These are phyloP conservation scores for Mesoligia furuncula DNA, from an alignment of 2,888 invertebrate species.

Conservation along the genomic window DNA sequence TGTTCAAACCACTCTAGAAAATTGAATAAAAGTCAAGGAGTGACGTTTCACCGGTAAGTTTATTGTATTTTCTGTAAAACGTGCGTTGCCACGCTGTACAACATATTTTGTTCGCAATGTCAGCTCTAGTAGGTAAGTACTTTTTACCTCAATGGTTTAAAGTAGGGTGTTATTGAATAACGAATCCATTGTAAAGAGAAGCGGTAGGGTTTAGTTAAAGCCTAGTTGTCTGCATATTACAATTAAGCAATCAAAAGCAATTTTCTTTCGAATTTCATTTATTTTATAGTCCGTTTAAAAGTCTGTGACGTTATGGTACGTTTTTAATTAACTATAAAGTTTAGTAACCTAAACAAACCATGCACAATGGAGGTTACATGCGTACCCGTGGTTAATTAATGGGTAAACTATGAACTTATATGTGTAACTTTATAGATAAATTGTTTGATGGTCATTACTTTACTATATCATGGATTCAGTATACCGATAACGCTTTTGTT, in stretches of 20 bases:
- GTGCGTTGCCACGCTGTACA: no score
- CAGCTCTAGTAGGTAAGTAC: no score
- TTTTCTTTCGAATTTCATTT: background rate
- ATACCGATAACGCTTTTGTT: background rate
- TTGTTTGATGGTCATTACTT: background rate
- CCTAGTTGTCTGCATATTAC: background rate
- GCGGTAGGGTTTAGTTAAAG: background rate
- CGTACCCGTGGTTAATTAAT: constrained; percentile 3
- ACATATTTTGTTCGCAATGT: no score
- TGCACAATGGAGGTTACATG: constrained; percentile 23
- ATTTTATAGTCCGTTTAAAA: background rate
- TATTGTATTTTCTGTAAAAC: no score
- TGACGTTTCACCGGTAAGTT: no score
- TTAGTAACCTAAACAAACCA: constrained; percentile 26
- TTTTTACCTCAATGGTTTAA: no score
- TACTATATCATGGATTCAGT: background rate
- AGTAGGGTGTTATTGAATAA: background rate
- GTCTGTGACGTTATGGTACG: constrained; percentile 2
- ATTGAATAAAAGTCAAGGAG: no score
- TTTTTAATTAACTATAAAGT: constrained; percentile 15
- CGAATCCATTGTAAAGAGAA: background rate
- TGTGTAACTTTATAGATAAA: background rate
- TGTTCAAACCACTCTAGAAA: no score
- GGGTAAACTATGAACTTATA: constrained; percentile 3
- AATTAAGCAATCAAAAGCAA: background rate